Evolutionary conservation across 2,888 invertebrate species (phyloP).

Genomic region (Agriopis leucophaearia): DNA sequence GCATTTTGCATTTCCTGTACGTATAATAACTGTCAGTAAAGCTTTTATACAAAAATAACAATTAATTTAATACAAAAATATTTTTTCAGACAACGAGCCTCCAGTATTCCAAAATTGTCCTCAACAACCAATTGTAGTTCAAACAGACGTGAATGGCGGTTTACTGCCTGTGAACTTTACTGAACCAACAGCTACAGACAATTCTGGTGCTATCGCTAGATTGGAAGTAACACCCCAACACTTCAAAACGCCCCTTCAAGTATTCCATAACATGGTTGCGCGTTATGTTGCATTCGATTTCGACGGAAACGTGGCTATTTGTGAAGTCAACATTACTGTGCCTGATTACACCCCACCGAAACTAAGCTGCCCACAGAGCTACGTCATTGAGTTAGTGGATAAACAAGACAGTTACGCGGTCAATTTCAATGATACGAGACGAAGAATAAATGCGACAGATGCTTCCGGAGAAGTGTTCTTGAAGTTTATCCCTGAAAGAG

Average conservation of each 20-base stretch:
- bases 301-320: slow-evolving; percentile 98
- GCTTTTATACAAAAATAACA: too few species aligned
- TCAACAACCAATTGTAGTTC: slow-evolving; percentile 95
- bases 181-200: slow-evolving; percentile 97
- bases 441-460: slow-evolving; percentile 94
- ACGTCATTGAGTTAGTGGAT: slow-evolving; percentile 96
- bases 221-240: slow-evolving; percentile 96
- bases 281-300: slow-evolving; percentile 98
- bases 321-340: slow-evolving; percentile 97
- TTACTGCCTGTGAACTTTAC: slow-evolving; percentile 96
- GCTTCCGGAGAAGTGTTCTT: slow-evolving; percentile 95
- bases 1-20: too few species aligned
- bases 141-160: slow-evolving; percentile 95
- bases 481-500: slow-evolving; percentile 93
- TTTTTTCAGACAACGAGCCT: slow-evolving; percentile 94
- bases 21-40: too few species aligned
- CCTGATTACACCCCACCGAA: slow-evolving; percentile 97
- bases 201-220: slow-evolving; percentile 97
- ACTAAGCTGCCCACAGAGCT: slow-evolving; percentile 96
- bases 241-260: slow-evolving; percentile 94
- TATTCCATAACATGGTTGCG: slow-evolving; percentile 96
- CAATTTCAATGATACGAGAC: slow-evolving; percentile 95
- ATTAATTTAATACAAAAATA: neutral
- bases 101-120: slow-evolving; percentile 99
- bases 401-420: slow-evolving; percentile 96